Evolutionary conservation across 2,797 vertebrate genomes (phyloP).

Genomic region (Hydrophis major): DNA sequence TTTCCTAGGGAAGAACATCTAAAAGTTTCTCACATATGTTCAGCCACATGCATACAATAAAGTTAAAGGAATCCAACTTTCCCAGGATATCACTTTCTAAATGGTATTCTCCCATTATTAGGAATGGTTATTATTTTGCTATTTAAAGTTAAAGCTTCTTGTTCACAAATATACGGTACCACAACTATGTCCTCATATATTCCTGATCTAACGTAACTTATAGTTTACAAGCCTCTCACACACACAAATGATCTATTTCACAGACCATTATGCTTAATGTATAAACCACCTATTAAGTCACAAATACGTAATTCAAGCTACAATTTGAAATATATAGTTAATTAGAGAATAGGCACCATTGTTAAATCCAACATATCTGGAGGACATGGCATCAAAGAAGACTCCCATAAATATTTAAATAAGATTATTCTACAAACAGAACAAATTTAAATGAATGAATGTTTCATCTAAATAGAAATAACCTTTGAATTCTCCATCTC

Average conservation of each 20-base stretch:
- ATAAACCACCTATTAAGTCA: not conserved
- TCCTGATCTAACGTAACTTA: not conserved
- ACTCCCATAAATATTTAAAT: not conserved
- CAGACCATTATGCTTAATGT: not conserved
- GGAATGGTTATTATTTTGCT: not conserved
- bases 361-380: not conserved
- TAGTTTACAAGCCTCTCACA: not conserved
- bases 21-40: not conserved
- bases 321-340: not conserved
- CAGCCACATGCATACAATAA: not conserved
- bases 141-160: not conserved
- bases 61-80: not conserved
- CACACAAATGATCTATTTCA: not conserved
- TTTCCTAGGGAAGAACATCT: not conserved
- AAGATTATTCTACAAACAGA: not conserved
- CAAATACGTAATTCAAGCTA: not conserved
- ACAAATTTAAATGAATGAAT: not conserved
- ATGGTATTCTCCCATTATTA: not conserved
- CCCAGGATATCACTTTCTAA: not conserved
- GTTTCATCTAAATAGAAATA: not conserved
- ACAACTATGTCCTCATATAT: not conserved
- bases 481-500: not conserved
- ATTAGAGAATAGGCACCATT: not conserved
- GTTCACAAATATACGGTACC: not conserved
- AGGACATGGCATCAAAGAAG: not conserved